Base-by-base conservation (phyloP, 2,888 invertebrate species). In the Aplocera efformata region DNA sequence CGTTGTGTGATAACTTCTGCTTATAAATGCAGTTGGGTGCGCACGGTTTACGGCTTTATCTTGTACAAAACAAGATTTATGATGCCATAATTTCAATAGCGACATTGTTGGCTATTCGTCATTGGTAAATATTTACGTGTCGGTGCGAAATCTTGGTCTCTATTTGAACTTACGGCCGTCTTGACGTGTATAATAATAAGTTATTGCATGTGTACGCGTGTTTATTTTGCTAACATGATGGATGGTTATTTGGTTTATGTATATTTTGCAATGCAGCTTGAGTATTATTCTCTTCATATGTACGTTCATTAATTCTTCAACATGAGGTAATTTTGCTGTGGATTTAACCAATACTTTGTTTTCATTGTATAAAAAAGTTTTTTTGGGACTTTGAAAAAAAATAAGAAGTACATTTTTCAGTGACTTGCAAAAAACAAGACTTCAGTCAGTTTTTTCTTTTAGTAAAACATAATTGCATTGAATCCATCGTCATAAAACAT, bases 111-210 rank as follows among this genome's bases (percentile, higher is more conserved):
- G 32, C 17, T 40, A 21, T 42, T 34, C 29, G 48, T 56, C 56
- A 53, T 43, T 42, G 49, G 61, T 62, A 65, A 67, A 66, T 66
- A 59, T 66, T 67, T 63, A 49, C 53, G 31, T 47, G 51, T 37
- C 50, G 42, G 47, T 42, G 50, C 47, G 45, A 56, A 61, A 60
- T 61, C 57, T 52, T 51, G 50, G 35, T 55, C 46, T 53, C 53
- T 54, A 54, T 56, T 58, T 51, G 53, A 58, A 56, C 56, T 51
- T 39, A 52, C 32, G 48, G 42, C 35, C 23, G 35, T 50, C 46
- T 48, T 46, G 51, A 53, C 53, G 47, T 31, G 48, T 46, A 53
- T 58, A 57, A 55, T 53, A 60, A 60, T 61, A 58, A 63, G 58
- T 63, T 61, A 67, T 60, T 25, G 43, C 17, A 37, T 38, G 29